phyloP scores from a whole-genome alignment of 1,140 invertebrate genomes.

The Pissodes strobi region DNA sequence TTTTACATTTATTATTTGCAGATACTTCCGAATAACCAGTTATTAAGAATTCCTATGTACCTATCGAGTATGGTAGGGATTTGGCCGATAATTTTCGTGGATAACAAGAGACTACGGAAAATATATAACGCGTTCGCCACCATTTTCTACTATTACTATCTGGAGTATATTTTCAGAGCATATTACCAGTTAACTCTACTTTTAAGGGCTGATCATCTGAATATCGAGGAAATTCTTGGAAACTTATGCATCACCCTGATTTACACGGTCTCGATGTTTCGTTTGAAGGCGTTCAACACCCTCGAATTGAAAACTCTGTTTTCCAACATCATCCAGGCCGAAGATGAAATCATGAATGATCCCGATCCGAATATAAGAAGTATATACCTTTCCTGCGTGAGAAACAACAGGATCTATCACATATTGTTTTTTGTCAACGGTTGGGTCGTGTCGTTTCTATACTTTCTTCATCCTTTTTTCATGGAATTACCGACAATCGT shows the following conservation, averaged over 20 bases:
- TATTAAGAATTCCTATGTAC: constrained; percentile 26
- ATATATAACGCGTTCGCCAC: constrained; percentile 7
- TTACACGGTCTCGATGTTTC: constrained; percentile 24
- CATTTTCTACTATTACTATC: constrained; percentile 24
- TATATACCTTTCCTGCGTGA: constrained; percentile 9
- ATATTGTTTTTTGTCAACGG: constrained; percentile 27
- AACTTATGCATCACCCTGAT: constrained; percentile 34
- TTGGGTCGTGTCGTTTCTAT: constrained; percentile 21
- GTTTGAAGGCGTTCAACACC: constrained; percentile 19
- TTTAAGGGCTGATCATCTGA: constrained; percentile 12
- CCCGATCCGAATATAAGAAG: constrained; percentile 10
- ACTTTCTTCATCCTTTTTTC: constrained; percentile 32
- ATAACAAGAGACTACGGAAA: constrained; percentile 6
- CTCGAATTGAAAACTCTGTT: constrained; percentile 16
- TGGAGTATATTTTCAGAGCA: constrained; percentile 24
- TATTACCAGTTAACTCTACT: constrained; percentile 22
- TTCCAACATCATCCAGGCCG: constrained; percentile 4
- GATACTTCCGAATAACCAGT: constrained; percentile 17
- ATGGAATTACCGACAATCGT: constrained; percentile 19
- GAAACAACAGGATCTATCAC: constrained; percentile 10
- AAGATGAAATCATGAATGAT: constrained; percentile 17
- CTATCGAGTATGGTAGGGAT: constrained; percentile 15
- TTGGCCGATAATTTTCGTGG: constrained; percentile 16
- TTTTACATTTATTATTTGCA: too few species aligned
- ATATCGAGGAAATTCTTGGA: constrained; percentile 25